Percentiles rank a stretch among this genome's conserved stretches.
phyloP scores from a whole-genome alignment of 2,888 invertebrate genomes.

The Thecocarcelia acutangulata region DNA sequence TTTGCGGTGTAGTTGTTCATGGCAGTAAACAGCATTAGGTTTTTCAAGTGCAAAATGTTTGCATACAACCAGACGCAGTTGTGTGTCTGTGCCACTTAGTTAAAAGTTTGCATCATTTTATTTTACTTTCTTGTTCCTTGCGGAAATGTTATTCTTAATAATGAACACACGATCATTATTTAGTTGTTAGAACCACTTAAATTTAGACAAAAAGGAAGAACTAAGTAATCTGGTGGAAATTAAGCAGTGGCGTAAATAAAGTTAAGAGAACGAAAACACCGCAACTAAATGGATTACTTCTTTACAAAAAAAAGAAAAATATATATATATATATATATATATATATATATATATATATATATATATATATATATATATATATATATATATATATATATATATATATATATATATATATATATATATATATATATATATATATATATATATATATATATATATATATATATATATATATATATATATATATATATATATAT shows the following conservation, averaged over 20 bases:
- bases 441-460: too few species aligned
- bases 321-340: too few species aligned
- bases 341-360: too few species aligned
- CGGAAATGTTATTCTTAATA: constrained; percentile 55
- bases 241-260: constrained; percentile 10
- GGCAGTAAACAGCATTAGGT: constrained; percentile 22
- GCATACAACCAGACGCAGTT: constrained; percentile 26
- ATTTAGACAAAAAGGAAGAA: constrained; percentile 27
- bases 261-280: not conserved
- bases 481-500: too few species aligned
- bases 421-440: too few species aligned
- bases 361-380: too few species aligned
- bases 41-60: constrained; percentile 48
- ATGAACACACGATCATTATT: constrained; percentile 52
- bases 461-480: too few species aligned
- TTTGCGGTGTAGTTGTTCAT: constrained; percentile 35
- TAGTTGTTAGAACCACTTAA: constrained; percentile 57
- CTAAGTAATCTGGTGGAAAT: not conserved
- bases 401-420: too few species aligned
- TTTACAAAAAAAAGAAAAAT: too few species aligned
- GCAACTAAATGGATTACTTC: too few species aligned
- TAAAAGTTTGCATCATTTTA: constrained; percentile 21
- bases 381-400: too few species aligned
- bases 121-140: constrained; percentile 30
- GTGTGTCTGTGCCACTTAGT: constrained; percentile 22